Conservation (phyloP, 2,888 invertebrate species). For the Pardosa pseudoannulata region DNA sequence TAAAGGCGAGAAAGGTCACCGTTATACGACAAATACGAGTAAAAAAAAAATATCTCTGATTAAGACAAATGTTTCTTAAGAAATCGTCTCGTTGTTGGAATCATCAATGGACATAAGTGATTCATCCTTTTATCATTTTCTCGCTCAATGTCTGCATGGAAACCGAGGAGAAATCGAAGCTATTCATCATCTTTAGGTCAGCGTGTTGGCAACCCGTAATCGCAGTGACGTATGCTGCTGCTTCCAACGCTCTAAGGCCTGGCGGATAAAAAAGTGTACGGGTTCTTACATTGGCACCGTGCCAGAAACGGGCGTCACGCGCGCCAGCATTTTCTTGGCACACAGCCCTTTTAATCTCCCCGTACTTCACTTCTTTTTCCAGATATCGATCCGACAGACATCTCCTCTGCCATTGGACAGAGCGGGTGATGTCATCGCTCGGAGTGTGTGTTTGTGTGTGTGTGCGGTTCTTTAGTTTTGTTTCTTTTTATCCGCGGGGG, state of each 20-base stretch:
- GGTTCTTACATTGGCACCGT: conserved; percentile 49
- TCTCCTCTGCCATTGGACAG: conserved; percentile 33
- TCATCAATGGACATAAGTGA: background rate
- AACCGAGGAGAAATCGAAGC: background rate
- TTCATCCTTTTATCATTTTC: background rate
- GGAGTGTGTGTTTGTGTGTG: conserved; percentile 3
- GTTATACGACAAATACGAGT: too few species aligned
- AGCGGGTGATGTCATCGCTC: conserved; percentile 40
- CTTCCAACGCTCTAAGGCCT: background rate
- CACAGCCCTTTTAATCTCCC: conserved; percentile 60
- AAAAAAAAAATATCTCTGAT: too few species aligned
- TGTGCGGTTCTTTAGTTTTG: background rate
- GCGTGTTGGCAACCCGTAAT: background rate
- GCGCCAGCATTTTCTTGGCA: conserved; percentile 52
- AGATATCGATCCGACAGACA: conserved; percentile 43
- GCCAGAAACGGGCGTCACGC: conserved; percentile 59
- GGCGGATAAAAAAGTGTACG: conserved; percentile 38
- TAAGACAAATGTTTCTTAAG: too few species aligned
- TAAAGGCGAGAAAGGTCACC: too few species aligned
- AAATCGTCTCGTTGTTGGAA: too few species aligned
- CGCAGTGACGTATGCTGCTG: conserved; percentile 9
- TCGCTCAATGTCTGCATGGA: background rate
- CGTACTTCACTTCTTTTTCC: conserved; percentile 21
- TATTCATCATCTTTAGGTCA: conserved; percentile 5
- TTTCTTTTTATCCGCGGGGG: background rate